Conservation (phyloP, 2,113 vertebrate species). For the Protomyctophum bolini region DNA sequence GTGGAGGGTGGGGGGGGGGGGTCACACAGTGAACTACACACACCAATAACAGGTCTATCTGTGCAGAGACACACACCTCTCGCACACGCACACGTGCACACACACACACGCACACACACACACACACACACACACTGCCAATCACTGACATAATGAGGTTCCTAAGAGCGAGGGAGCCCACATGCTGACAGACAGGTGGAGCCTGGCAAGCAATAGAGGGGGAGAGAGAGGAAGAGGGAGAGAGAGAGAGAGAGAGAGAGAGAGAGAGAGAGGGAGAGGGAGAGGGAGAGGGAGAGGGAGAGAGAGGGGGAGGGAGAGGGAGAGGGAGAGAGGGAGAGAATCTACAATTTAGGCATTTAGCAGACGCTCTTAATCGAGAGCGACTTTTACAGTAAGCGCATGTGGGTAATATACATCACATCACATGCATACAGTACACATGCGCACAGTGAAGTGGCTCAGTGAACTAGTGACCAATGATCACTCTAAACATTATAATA, state of each 20-base stretch:
- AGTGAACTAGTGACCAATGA: no score
- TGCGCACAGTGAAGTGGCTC: no score
- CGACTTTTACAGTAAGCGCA: no score
- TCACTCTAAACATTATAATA: no score
- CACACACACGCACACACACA: slow-evolving; percentile 3
- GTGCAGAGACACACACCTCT: slow-evolving; percentile 14
- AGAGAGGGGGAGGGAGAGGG: not conserved
- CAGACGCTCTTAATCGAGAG: no score
- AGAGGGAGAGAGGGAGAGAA: slow-evolving; percentile 7
- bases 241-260: slow-evolving; percentile 10
- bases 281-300: slow-evolving; percentile 7
- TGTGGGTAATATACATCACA: no score
- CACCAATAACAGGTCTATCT: slow-evolving; percentile 46
- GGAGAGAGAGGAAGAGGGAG: slow-evolving; percentile 2
- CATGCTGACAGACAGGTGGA: not conserved
- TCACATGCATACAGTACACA: no score
- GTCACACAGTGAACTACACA: slow-evolving; percentile 49
- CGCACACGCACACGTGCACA: slow-evolving; percentile 25
- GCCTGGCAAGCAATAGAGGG: not conserved
- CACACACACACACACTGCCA: slow-evolving; percentile 15
- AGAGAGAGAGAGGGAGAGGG: not conserved
- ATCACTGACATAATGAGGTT: slow-evolving; percentile 31
- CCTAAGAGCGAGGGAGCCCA: not conserved
- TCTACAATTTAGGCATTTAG: no score
- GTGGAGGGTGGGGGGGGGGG: slow-evolving; percentile 22